These are phyloP conservation scores for Chaenodraco wilsoni DNA, from an alignment of 2,797 vertebrate species.

Conservation along the genomic window DNA sequence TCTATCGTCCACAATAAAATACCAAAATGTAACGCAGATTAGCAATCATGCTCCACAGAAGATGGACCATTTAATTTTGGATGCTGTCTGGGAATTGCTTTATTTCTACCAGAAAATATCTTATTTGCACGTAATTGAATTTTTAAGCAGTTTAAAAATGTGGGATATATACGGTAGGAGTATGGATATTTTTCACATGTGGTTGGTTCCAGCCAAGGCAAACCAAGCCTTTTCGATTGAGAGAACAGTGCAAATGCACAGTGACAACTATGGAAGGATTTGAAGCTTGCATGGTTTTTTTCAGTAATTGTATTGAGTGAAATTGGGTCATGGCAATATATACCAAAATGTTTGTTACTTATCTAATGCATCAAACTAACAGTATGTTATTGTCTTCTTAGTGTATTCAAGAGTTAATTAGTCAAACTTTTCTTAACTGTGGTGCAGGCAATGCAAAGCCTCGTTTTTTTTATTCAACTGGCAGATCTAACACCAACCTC, in stretches of 20 bases:
- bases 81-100: too few species aligned
- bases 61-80: too few species aligned
- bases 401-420: slow-evolving; percentile 20
- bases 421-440: not conserved
- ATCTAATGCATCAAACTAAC: not conserved
- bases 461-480: slow-evolving; percentile 7
- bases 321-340: slow-evolving; percentile 11
- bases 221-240: not conserved
- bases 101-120: too few species aligned
- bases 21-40: too few species aligned
- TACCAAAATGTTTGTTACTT: not conserved
- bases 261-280: not conserved
- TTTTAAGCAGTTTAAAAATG: too few species aligned
- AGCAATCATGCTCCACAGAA: too few species aligned
- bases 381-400: not conserved
- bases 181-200: not conserved
- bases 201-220: not conserved
- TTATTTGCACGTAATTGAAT: too few species aligned
- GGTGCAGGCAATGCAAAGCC: slow-evolving; percentile 20
- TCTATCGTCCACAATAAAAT: too few species aligned
- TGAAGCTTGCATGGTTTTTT: not conserved
- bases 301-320: not conserved
- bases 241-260: not conserved
- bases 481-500: slow-evolving; percentile 18
- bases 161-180: not conserved